Conservation (phyloP, 2,797 vertebrate genomes). For the Heterohyrax brucei region DNA sequence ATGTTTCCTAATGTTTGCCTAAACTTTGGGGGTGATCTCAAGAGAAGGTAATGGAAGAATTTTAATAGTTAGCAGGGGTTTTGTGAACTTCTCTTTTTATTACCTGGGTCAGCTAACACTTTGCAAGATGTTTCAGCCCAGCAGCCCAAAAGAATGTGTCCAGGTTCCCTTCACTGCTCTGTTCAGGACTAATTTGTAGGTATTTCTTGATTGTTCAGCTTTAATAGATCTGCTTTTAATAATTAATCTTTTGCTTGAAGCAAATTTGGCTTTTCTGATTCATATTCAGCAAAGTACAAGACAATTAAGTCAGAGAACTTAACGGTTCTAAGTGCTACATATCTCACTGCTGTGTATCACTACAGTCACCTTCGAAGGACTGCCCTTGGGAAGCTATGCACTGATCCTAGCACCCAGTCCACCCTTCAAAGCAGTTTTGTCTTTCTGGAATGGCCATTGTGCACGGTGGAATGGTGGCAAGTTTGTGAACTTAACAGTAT, state of each 20-base stretch:
- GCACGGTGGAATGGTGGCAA: too few species aligned
- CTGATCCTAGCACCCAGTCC: too few species aligned
- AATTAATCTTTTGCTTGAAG: conserved; percentile 84
- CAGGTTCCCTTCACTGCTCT: not conserved
- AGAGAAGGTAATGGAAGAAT: conserved; percentile 50
- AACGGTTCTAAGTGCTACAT: too few species aligned
- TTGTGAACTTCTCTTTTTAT: not conserved
- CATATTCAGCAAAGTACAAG: conserved; percentile 51
- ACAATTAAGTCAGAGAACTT: too few species aligned
- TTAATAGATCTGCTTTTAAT: conserved; percentile 76
- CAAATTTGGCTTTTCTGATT: conserved; percentile 81
- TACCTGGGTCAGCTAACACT: conserved; percentile 48
- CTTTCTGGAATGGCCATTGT: too few species aligned
- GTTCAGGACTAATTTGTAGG: conserved; percentile 37
- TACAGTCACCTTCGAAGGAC: too few species aligned
- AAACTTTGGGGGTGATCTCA: conserved; percentile 50
- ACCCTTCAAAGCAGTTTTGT: too few species aligned
- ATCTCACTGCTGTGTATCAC: too few species aligned
- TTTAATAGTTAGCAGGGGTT: conserved; percentile 26
- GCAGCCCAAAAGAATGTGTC: too few species aligned
- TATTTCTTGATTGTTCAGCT: conserved; percentile 75
- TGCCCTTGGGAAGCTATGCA: too few species aligned
- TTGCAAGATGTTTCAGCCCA: not conserved
- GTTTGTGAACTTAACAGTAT: too few species aligned
- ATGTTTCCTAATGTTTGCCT: conserved; percentile 66